Evolutionary conservation across 2,797 vertebrate genomes (phyloP).

Genomic region (Sebastes goodei): DNA sequence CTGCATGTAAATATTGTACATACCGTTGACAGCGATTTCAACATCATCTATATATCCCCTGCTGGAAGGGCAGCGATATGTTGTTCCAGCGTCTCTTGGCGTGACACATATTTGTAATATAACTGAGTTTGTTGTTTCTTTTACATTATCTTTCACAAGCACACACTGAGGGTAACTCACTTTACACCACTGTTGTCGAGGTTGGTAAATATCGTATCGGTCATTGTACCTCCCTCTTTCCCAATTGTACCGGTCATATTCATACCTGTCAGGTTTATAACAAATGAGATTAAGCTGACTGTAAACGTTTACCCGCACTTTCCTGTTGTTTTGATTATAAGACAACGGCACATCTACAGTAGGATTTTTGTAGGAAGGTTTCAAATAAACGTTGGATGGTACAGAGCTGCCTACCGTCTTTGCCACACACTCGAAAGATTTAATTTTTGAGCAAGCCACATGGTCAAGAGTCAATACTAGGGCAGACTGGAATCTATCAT

Average conservation of each 20-base stretch:
- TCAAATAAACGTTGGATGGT: background rate
- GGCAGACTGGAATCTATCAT: constrained; percentile 1
- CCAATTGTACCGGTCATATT: fast-evolving
- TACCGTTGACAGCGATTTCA: background rate
- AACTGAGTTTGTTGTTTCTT: fast-evolving
- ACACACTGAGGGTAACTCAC: background rate
- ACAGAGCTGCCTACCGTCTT: fast-evolving
- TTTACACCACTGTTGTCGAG: background rate
- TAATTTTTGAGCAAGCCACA: background rate
- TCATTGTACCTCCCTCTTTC: fast-evolving
- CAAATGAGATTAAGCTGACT: background rate
- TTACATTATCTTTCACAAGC: fast-evolving
- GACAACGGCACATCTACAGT: fast-evolving
- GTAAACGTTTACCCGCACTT: fast-evolving
- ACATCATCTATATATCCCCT: fast-evolving
- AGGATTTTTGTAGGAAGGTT: background rate
- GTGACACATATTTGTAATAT: background rate
- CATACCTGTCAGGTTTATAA: background rate
- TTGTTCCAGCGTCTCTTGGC: background rate
- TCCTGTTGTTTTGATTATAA: fast-evolving
- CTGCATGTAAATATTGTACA: background rate
- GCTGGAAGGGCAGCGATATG: background rate
- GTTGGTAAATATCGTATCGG: no score
- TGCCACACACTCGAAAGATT: background rate
- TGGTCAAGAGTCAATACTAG: background rate